A percentile compares a stretch with the other conserved stretches of the same genome.
These are phyloP conservation scores for Dryas iulia DNA, from an alignment of 1,140 invertebrate species.

Conservation along the genomic window DNA sequence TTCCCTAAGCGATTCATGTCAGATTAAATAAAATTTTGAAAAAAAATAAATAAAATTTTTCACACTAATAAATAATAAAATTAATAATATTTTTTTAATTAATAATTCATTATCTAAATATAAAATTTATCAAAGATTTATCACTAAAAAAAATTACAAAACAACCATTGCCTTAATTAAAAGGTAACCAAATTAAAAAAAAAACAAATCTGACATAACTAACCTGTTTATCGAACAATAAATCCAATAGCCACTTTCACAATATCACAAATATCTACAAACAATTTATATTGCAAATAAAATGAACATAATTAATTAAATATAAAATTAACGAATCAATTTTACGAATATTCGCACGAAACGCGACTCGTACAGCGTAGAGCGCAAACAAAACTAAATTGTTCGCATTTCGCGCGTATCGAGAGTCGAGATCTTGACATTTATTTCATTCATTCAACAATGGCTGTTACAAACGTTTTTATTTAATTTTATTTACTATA, in stretches of 20 bases:
- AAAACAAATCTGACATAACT: not conserved
- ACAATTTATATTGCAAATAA: not conserved
- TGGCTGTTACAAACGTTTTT: not conserved
- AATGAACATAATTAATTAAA: not conserved
- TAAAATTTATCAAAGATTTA: too few species aligned
- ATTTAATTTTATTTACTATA: not conserved
- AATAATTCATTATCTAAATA: too few species aligned
- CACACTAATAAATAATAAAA: too few species aligned
- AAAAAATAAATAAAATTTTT: too few species aligned
- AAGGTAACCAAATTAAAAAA: not conserved
- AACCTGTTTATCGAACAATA: not conserved
- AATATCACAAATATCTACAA: not conserved
- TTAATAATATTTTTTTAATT: too few species aligned
- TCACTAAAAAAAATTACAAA: too few species aligned
- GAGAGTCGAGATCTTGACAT: constrained; percentile 3
- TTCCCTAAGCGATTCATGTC: too few species aligned
- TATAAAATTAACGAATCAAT: not conserved
- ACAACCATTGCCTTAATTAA: not conserved
- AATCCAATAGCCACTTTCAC: not conserved
- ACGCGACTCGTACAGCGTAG: constrained; percentile 1
- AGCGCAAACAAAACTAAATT: constrained; percentile 10
- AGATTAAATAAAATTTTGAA: too few species aligned
- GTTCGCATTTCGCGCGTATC: constrained; percentile 11
- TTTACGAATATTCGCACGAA: not conserved
- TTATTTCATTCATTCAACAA: constrained; percentile 10